Conservation (phyloP, 2,113 vertebrate genomes). For the Lamprologus tigripictilis region DNA sequence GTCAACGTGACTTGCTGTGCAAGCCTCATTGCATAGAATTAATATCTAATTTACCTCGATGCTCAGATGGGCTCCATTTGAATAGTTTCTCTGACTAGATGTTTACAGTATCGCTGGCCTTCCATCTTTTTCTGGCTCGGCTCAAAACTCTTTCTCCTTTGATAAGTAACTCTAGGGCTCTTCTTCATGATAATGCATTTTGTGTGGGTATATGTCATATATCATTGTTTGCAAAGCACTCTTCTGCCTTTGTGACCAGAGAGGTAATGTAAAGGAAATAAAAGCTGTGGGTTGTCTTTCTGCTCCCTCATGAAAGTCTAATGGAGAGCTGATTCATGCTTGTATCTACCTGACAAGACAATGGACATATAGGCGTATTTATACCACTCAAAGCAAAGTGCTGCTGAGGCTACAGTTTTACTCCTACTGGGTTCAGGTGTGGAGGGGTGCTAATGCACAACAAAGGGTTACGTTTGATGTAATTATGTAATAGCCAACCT, state of each 20-base stretch:
- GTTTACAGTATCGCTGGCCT: conserved; percentile 21
- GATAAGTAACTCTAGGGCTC: conserved; percentile 16
- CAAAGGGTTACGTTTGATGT: conserved; percentile 28
- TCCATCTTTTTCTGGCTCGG: conserved; percentile 4
- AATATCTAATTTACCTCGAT: conserved; percentile 41
- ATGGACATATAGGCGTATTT: conserved; percentile 35
- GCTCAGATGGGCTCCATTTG: conserved; percentile 22
- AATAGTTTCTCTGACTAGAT: conserved; percentile 8
- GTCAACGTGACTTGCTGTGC: conserved; percentile 17
- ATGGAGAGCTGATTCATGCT: conserved; percentile 58
- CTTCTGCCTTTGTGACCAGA: conserved; percentile 17
- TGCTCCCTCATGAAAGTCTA: conserved; percentile 59
- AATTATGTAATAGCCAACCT: conserved; percentile 42
- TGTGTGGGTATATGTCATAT: conserved; percentile 30
- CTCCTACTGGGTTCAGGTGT: conserved; percentile 58
- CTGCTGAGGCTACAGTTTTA: conserved; percentile 47
- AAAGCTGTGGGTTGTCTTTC: conserved; percentile 53
- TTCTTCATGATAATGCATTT: conserved; percentile 47
- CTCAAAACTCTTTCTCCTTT: not conserved
- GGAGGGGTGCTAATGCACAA: conserved; percentile 45
- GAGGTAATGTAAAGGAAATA: conserved; percentile 50
- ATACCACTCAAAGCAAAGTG: conserved; percentile 58
- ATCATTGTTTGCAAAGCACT: conserved; percentile 32
- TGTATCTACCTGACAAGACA: conserved; percentile 41
- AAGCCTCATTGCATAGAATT: conserved; percentile 28